A percentile compares a stretch with the other conserved stretches of the same genome.
phyloP scores from a whole-genome alignment of 2,113 vertebrate genomes.

The Cryptotis parvus region DNA sequence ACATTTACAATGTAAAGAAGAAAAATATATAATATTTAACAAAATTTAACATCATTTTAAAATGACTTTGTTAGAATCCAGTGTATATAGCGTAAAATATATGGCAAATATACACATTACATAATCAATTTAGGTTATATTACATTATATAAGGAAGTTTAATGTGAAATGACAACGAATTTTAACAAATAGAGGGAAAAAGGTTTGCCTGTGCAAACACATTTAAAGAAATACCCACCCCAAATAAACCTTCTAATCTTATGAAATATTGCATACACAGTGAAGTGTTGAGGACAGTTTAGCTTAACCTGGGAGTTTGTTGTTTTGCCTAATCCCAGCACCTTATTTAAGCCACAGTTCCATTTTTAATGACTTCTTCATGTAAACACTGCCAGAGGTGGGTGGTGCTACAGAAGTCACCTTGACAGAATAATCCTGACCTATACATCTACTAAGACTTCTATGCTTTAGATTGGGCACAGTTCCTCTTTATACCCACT shows the following conservation, averaged over 20 bases:
- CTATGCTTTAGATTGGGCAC: too few relatives aligned
- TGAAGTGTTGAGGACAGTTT: too few relatives aligned
- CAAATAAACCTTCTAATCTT: not conserved
- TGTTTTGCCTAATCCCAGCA: too few relatives aligned
- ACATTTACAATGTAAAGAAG: not conserved
- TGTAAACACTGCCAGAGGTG: too few relatives aligned
- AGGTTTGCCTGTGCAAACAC: not conserved
- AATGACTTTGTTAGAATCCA: not conserved
- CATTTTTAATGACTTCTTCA: too few relatives aligned
- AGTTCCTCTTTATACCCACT: too few relatives aligned
- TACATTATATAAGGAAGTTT: not conserved
- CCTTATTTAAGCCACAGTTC: too few relatives aligned
- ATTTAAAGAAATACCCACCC: too few relatives aligned
- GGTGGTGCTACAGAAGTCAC: too few relatives aligned
- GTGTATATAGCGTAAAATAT: not conserved
- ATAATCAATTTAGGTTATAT: not conserved
- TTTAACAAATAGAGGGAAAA: not conserved
- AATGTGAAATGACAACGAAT: not conserved
- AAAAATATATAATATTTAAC: not conserved
- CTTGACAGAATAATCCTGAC: too few relatives aligned
- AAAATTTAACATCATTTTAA: not conserved
- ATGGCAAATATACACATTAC: not conserved
- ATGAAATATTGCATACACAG: not conserved
- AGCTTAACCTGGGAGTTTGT: too few relatives aligned
- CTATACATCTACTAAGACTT: too few relatives aligned